These are phyloP conservation scores for Nasua narica DNA, from an alignment of 2,797 vertebrate genomes.

Conservation along the genomic window DNA sequence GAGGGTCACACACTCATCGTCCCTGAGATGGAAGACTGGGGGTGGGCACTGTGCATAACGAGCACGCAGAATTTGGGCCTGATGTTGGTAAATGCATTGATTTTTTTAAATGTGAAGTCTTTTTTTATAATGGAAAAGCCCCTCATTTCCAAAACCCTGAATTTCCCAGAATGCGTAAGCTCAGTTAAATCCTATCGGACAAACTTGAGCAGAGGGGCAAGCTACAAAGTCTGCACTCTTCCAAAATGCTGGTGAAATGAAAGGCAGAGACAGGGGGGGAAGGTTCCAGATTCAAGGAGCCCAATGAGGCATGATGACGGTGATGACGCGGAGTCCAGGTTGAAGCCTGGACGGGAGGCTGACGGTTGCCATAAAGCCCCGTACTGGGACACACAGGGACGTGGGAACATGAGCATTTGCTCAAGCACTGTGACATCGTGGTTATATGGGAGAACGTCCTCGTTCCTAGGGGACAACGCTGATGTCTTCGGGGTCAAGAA, in stretches of 20 bases:
- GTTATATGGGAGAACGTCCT: not conserved
- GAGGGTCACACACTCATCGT: not conserved
- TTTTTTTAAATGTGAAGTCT: not conserved
- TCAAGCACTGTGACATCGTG: fast-evolving
- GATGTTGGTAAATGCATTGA: not conserved
- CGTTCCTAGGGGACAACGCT: too few species aligned
- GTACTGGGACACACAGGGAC: not conserved
- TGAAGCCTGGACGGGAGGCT: not conserved
- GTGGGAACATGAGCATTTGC: not conserved
- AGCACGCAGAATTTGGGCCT: not conserved
- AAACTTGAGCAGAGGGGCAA: fast-evolving
- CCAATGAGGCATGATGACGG: fast-evolving
- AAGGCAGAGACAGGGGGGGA: not conserved
- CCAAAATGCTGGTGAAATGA: fast-evolving
- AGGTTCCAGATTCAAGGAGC: not conserved
- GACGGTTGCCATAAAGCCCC: too few species aligned
- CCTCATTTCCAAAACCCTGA: not conserved
- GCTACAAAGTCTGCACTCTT: not conserved
- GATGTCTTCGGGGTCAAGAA: not conserved
- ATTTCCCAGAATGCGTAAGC: not conserved
- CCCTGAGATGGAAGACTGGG: not conserved
- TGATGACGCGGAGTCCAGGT: fast-evolving
- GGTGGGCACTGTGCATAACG: fast-evolving
- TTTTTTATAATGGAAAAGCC: not conserved
- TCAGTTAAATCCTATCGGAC: not conserved